Percentiles rank a stretch among this genome's conserved stretches.
phyloP scores from a whole-genome alignment of 2,888 invertebrate species.

The Antitype chi region DNA sequence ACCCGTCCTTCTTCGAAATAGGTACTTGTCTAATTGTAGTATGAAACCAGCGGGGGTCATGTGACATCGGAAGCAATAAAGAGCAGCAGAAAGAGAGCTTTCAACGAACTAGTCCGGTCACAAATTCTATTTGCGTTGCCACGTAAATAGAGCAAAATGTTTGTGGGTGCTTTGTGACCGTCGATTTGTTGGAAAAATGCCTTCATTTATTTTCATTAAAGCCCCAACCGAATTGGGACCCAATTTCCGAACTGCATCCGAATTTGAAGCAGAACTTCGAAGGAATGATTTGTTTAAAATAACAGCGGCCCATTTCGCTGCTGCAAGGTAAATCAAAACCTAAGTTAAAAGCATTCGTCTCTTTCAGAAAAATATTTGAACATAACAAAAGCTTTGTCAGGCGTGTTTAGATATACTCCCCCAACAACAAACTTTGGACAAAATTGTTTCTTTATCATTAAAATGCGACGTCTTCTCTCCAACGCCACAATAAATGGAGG shows the following conservation, averaged over 20 bases:
- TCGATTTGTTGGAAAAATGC: slow-evolving; percentile 63
- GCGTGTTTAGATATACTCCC: neutral
- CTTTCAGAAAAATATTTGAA: slow-evolving; percentile 36
- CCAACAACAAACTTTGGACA: neutral
- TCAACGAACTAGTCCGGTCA: slow-evolving; percentile 62
- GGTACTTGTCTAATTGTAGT: slow-evolving; percentile 1
- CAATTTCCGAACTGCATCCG: slow-evolving; percentile 53
- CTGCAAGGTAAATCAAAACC: slow-evolving; percentile 40
- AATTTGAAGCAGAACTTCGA: slow-evolving; percentile 44
- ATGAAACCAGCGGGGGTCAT: slow-evolving; percentile 13
- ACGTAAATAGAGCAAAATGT: slow-evolving; percentile 65
- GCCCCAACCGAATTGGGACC: slow-evolving; percentile 56
- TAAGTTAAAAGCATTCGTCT: slow-evolving; percentile 34
- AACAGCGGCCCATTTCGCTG: slow-evolving; percentile 27
- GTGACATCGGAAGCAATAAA: slow-evolving; percentile 72
- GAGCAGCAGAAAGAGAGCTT: slow-evolving; percentile 61
- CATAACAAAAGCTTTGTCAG: slow-evolving; percentile 19
- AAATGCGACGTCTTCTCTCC: neutral
- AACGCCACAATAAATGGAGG: slow-evolving; percentile 12
- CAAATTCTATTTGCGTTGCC: slow-evolving; percentile 66
- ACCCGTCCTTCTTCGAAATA: neutral
- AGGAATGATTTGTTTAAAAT: slow-evolving; percentile 52
- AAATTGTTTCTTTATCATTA: slow-evolving; percentile 23
- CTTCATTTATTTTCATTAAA: slow-evolving; percentile 72
- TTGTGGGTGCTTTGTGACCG: slow-evolving; percentile 49